Percentiles rank a stretch among this genome's conserved stretches.
Conservation (phyloP, 2,888 invertebrate species). For the Caenorhabditis wallacei region DNA sequence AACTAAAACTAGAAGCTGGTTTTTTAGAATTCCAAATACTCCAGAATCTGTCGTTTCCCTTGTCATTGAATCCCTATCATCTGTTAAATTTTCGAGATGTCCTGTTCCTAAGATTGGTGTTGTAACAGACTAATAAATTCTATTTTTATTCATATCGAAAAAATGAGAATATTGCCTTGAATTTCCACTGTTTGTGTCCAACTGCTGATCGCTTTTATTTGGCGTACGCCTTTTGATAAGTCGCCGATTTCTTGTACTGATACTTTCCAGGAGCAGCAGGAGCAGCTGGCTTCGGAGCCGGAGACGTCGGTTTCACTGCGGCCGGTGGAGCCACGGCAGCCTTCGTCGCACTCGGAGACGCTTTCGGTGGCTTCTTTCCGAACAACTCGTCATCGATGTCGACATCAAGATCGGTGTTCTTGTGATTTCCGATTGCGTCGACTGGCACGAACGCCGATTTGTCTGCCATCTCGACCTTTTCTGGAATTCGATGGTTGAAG, state of each 20-base stretch:
- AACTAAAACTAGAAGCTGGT: background rate
- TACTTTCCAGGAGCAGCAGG: constrained; percentile 37
- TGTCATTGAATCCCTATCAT: background rate
- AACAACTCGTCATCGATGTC: constrained; percentile 69
- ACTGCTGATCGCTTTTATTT: constrained; percentile 27
- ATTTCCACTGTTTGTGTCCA: background rate
- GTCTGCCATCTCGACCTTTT: constrained; percentile 65
- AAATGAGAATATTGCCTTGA: background rate
- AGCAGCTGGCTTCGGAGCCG: constrained; percentile 40
- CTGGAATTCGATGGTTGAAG: constrained; percentile 17
- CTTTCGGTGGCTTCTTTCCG: constrained; percentile 65
- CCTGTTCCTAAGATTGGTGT: background rate
- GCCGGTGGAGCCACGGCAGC: constrained; percentile 29
- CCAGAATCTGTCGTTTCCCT: background rate
- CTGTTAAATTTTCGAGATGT: background rate
- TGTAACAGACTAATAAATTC: background rate
- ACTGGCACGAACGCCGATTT: constrained; percentile 70
- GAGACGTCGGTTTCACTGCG: constrained; percentile 3
- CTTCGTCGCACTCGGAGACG: constrained; percentile 30
- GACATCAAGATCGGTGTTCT: constrained; percentile 65
- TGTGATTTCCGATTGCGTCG: constrained; percentile 66
- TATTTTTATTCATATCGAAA: background rate
- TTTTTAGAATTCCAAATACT: background rate
- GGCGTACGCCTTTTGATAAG: constrained; percentile 60
- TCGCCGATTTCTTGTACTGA: constrained; percentile 58